Base-by-base conservation (phyloP, 2,797 vertebrate genomes). In the Brachyrhaphis roseni region DNA sequence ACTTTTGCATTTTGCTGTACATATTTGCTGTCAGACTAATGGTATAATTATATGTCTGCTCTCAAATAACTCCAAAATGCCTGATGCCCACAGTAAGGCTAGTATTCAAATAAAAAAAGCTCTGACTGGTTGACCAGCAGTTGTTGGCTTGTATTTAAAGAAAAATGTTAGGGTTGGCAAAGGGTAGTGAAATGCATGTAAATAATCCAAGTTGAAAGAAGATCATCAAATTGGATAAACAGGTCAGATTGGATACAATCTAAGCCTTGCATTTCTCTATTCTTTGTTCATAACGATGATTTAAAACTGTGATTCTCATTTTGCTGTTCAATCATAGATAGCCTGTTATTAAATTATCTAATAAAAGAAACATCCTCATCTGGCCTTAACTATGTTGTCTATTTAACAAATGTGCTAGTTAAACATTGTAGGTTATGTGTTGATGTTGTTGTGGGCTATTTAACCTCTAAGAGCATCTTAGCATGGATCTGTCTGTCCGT, bases 61-160 rank as follows among this genome's bases (percentile, higher is more conserved):
- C 89, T 92, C 89, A 91, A 92, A 93, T 90, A 92, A 92, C 91
- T 92, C 87, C 91, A 88, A 90, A 84, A 91, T 93, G 92, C 90
- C 87, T 90, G 84, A 89, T 91, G 85, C 84, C 90, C 89, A 90
- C 85, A 92, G 84, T 51, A 84, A 76, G 80, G 78, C 84, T 84
- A 90, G 87, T 89, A 84, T 92, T 92, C 87, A 91, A 92, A 91
- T 90, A 90, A 92, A 92, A 92, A 92, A 82, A 87, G 83, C 81
- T 84, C 82, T 86, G 91, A 89, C 90, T 91, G 89, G 87, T 89
- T 93, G 92, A 92, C 90, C 89, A 78, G 81, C 59, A 76, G 80
- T 84, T 81, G 82, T 80, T 86, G 88, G 87, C 91, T 86, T 76
- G 79, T 81, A 84, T 87, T 89, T 89, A 91, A 91, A 91, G 84